These are phyloP conservation scores for Fragum sueziense DNA, from an alignment of 2,888 invertebrate species.

Conservation along the genomic window DNA sequence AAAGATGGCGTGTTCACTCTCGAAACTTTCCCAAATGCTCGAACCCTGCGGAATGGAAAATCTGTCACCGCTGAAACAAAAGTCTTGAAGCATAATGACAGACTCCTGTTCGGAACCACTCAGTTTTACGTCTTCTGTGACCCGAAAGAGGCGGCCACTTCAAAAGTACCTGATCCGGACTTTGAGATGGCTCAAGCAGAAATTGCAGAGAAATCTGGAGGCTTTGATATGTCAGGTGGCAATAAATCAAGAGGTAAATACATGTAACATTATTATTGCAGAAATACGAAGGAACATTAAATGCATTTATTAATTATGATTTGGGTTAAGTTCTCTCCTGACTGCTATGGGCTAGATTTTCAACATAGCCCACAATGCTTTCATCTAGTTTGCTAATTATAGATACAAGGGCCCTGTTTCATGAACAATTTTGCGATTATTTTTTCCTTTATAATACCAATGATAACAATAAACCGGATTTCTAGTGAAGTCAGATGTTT, in stretches of 20 bases:
- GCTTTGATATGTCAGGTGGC: constrained; percentile 76
- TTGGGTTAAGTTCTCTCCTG: too few species aligned
- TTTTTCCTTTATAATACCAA: too few species aligned
- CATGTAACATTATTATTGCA: too few species aligned
- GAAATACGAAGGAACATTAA: too few species aligned
- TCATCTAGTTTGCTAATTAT: too few species aligned
- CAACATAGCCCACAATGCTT: too few species aligned
- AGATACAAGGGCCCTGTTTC: too few species aligned
- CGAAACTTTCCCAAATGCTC: constrained; percentile 80
- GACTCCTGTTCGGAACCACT: constrained; percentile 85
- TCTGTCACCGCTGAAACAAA: constrained; percentile 82
- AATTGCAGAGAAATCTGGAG: constrained; percentile 82
- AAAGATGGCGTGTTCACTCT: constrained; percentile 79
- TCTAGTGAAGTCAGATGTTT: too few species aligned
- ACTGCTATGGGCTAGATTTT: too few species aligned
- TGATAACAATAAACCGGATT: too few species aligned
- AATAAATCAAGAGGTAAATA: constrained; percentile 78
- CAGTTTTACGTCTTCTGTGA: constrained; percentile 84
- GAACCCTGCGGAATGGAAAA: constrained; percentile 84
- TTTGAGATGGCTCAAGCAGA: constrained; percentile 85
- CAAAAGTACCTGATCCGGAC: constrained; percentile 80
- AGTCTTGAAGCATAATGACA: constrained; percentile 84
- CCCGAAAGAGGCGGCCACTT: constrained; percentile 79
- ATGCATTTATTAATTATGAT: too few species aligned
- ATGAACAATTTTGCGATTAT: too few species aligned